Conservation (phyloP, 2,888 invertebrate species). For the Lydus trimaculatus region DNA sequence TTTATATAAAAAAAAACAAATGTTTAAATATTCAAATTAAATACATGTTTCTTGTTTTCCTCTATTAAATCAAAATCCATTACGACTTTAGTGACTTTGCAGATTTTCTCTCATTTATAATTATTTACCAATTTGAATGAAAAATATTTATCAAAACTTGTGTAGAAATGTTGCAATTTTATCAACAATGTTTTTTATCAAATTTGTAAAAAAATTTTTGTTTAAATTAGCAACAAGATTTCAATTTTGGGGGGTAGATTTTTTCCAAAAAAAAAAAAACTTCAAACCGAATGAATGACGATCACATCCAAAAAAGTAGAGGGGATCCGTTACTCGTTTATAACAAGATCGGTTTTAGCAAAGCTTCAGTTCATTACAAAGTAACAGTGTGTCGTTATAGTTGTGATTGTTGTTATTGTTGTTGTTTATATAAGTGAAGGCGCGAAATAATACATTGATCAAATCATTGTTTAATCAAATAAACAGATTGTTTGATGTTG, state of each 20-base stretch:
- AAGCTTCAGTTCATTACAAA: constrained; percentile 24
- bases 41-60: background rate
- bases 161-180: background rate
- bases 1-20: background rate
- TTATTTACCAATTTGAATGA: too few relatives aligned
- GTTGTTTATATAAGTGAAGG: background rate
- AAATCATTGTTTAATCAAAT: background rate
- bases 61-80: background rate
- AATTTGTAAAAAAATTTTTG: background rate
- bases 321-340: constrained; percentile 20
- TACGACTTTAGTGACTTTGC: background rate
- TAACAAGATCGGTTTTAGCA: constrained; percentile 27
- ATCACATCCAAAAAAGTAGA: constrained; percentile 1
- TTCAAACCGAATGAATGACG: background rate
- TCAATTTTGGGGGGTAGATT: background rate
- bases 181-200: background rate
- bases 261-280: background rate
- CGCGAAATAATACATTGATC: background rate
- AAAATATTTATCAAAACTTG: background rate
- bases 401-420: background rate
- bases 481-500: background rate
- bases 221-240: background rate
- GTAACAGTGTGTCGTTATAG: background rate
- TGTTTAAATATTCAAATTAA: background rate
- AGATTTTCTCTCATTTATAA: background rate